phyloP scores from a whole-genome alignment of 2,888 invertebrate species.

The Marronus borbonicus region DNA sequence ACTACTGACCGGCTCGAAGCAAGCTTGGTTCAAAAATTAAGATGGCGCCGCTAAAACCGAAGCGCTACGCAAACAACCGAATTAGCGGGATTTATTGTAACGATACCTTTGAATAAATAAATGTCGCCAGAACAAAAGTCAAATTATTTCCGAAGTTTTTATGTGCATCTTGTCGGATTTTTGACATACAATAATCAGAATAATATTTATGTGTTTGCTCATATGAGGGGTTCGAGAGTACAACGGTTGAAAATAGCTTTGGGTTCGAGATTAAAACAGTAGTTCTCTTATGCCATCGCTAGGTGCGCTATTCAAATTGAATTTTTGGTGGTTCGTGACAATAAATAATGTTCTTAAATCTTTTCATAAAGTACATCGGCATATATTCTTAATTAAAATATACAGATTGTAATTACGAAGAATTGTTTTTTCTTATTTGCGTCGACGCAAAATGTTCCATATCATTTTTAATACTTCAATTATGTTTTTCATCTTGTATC shows the following conservation, averaged over 20 bases:
- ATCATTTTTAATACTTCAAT: background rate
- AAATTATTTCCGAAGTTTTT: conserved; percentile 53
- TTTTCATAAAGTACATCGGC: background rate
- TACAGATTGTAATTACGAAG: background rate
- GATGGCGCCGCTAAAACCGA: conserved; percentile 83
- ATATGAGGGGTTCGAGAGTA: conserved; percentile 81
- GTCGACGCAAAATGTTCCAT: no score
- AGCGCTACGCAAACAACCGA: conserved; percentile 69
- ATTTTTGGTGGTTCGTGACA: conserved; percentile 47
- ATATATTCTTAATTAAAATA: background rate
- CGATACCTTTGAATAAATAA: conserved; percentile 57
- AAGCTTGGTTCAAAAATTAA: conserved; percentile 87
- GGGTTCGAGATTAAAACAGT: conserved; percentile 63
- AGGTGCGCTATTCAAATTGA: conserved; percentile 58
- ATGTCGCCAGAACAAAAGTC: conserved; percentile 56
- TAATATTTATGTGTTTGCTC: conserved; percentile 63
- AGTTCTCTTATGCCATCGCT: conserved; percentile 65
- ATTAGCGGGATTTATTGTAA: conserved; percentile 63
- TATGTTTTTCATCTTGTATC: no score
- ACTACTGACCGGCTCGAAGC: conserved; percentile 80
- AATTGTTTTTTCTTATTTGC: no score
- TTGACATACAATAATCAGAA: conserved; percentile 40
- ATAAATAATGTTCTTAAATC: background rate
- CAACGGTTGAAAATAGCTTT: conserved; percentile 62
- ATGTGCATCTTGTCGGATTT: conserved; percentile 37